These are phyloP conservation scores for Etheostoma spectabile DNA, from an alignment of 2,113 vertebrate genomes.

Conservation along the genomic window DNA sequence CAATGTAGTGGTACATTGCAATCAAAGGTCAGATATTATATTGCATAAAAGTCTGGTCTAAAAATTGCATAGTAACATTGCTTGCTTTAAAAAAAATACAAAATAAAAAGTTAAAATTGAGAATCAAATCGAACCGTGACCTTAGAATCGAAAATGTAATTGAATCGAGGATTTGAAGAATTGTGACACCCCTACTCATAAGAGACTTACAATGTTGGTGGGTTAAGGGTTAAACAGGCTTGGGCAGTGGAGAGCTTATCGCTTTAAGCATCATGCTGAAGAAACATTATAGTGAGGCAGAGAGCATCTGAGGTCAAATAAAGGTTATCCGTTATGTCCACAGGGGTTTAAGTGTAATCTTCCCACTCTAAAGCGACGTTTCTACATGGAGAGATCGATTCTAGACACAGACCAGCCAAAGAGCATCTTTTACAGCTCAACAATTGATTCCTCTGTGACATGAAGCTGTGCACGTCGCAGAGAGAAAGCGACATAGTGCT, in stretches of 20 bases:
- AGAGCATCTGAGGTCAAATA: conserved; percentile 10
- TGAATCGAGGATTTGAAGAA: too few relatives aligned
- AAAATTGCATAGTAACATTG: too few relatives aligned
- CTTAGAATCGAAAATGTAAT: too few relatives aligned
- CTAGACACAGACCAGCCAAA: not conserved
- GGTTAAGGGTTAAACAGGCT: conserved; percentile 7
- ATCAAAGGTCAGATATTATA: too few relatives aligned
- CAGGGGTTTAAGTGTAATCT: conserved; percentile 7
- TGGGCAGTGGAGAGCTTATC: conserved; percentile 12
- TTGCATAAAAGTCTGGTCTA: too few relatives aligned
- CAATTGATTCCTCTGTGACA: not conserved
- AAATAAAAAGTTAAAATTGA: too few relatives aligned
- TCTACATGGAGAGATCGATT: conserved; percentile 16
- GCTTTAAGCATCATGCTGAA: conserved; percentile 11
- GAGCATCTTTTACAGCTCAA: not conserved
- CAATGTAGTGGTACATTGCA: too few relatives aligned
- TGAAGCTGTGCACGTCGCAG: not conserved
- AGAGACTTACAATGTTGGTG: conserved; percentile 11
- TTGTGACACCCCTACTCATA: too few relatives aligned
- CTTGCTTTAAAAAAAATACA: too few relatives aligned
- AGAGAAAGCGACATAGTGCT: not conserved
- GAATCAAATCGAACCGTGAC: too few relatives aligned
- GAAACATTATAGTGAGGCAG: conserved; percentile 12
- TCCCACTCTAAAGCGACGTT: conserved; percentile 7
- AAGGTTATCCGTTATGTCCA: conserved; percentile 6